Base-by-base conservation (phyloP, 2,888 invertebrate genomes). In the Tridacna crocea region DNA sequence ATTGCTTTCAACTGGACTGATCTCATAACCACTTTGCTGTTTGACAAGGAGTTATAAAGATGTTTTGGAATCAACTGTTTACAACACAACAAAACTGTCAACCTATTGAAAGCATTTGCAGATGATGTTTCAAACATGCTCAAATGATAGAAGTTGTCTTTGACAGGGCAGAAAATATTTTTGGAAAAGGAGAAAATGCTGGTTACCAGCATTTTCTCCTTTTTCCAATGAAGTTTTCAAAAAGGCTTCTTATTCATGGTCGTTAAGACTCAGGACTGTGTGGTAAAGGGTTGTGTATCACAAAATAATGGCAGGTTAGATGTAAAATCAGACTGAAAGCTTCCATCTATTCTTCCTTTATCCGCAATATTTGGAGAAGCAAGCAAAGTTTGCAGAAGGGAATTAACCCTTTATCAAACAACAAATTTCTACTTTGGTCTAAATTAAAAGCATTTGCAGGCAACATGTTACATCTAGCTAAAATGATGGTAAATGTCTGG, bases 161-260 rank as follows among this genome's bases (percentile, higher is more conserved):
- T 2, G 36, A 8, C 2, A 36, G 36, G 36, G 8, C 4, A 24
- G 24, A 22, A 63, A 22, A n/a, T 10, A 63, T 22, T 63, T 4
- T 63, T 4, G 24, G 13, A 63, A 63, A 63, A 22, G 63, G 24
- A 63, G n/a, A 63, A 63, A 63, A n/a, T 63, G 63, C 63, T 63
- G 2, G 13, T 10, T 13, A 63, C 24, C 13, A 63, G 63, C 63
- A 63, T n/a, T 63, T 63, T 24, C n/a, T 63, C 24, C 63, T 22
- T 63, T n/a, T 63, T 63, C 22, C 22, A 19, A 63, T 6, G 12
- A 24, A 8, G 63, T n/a, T 3, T 63, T 63, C n/a, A n/a, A 24
- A n/a, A 63, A 63, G 22, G n/a, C 24, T 24, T 63, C 10, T 63
- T n/a, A 2, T 4, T 19, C 17, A 55, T 2, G n/a, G n/a, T 17